phyloP scores from a whole-genome alignment of 2,113 vertebrate species.

The Vicugna pacos region DNA sequence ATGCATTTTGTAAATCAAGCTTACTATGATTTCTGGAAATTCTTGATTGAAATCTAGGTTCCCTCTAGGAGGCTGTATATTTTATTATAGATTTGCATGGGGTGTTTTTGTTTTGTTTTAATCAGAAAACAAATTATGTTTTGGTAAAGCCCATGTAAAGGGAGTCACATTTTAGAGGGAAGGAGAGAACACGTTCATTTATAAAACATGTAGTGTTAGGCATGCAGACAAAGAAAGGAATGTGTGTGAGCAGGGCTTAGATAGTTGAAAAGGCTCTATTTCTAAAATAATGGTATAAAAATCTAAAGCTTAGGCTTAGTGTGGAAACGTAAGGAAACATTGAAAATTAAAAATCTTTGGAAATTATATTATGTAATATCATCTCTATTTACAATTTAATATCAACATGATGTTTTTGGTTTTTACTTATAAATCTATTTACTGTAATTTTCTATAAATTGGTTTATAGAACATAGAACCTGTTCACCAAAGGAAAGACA shows the following conservation, averaged over 20 bases:
- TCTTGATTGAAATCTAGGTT: slow-evolving; percentile 40
- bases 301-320: slow-evolving; percentile 25
- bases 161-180: slow-evolving; percentile 36
- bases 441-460: neutral
- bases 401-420: neutral
- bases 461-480: neutral
- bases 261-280: slow-evolving; percentile 65
- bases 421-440: slow-evolving; percentile 26
- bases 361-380: slow-evolving; percentile 39
- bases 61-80: neutral
- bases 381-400: slow-evolving; percentile 54
- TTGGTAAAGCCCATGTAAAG: neutral
- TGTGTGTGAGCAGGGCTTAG: neutral
- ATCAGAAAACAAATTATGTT: slow-evolving; percentile 38
- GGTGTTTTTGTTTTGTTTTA: slow-evolving; percentile 40
- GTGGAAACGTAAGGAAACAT: slow-evolving; percentile 3
- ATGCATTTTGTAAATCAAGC: neutral
- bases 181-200: neutral
- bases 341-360: slow-evolving; percentile 56
- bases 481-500: neutral
- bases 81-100: neutral
- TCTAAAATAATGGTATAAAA: slow-evolving; percentile 46
- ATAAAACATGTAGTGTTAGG: neutral
- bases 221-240: neutral
- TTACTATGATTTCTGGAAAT: slow-evolving; percentile 22